Conservation (phyloP, 23 tunicate species). For the Aplidium turbinatum region DNA sequence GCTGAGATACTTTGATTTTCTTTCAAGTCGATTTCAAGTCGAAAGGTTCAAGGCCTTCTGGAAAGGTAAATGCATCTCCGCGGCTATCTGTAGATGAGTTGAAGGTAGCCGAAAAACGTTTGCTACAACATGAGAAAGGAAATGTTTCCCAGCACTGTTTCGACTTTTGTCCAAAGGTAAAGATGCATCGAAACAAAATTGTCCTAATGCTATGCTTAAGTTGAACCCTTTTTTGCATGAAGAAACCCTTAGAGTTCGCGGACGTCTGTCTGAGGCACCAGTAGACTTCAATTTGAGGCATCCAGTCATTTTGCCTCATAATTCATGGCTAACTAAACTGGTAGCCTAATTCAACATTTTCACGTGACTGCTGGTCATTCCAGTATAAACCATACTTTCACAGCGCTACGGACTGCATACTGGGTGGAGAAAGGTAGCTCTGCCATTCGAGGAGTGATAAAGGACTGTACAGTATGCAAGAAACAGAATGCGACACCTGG, state of each 20-base stretch:
- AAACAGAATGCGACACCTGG: not conserved
- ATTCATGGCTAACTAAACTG: not conserved
- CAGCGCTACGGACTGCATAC: not conserved
- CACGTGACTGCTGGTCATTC: slow-evolving; percentile 4
- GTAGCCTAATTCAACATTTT: not conserved
- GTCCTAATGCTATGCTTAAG: not conserved
- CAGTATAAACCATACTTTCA: not conserved
- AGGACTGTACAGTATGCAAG: not conserved
- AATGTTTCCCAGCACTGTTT: not conserved
- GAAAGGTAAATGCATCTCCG: too few species aligned
- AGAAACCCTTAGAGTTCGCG: not conserved
- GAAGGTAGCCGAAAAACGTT: not conserved
- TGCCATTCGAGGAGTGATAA: not conserved
- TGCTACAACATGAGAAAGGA: not conserved
- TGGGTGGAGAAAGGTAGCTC: not conserved
- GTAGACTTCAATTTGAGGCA: not conserved
- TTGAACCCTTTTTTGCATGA: not conserved
- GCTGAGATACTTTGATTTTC: too few species aligned
- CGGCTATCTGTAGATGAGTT: not conserved
- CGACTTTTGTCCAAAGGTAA: not conserved
- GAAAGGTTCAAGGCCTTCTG: too few species aligned
- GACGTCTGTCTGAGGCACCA: not conserved
- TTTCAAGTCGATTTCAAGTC: too few species aligned
- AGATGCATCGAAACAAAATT: not conserved
- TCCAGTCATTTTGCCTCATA: not conserved